These are phyloP conservation scores for Holacanthus passer DNA, from an alignment of 2,113 vertebrate genomes.

Conservation along the genomic window DNA sequence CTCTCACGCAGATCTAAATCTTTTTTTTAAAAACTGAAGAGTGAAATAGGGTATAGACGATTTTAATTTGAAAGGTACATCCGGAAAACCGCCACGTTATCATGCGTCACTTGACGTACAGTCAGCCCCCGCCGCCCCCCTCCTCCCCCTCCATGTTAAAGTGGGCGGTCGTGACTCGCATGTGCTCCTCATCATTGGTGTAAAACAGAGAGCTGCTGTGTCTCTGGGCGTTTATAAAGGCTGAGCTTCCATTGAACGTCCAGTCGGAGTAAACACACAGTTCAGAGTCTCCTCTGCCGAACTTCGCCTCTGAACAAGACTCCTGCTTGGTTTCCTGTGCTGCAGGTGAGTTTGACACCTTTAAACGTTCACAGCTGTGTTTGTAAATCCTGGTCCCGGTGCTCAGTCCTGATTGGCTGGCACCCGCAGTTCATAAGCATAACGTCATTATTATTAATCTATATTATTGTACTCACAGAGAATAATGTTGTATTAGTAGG, in stretches of 20 bases:
- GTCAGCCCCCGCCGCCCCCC: background rate
- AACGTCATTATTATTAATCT: no score
- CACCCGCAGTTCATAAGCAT: background rate
- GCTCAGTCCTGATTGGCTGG: constrained; percentile 21
- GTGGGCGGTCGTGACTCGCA: constrained; percentile 48
- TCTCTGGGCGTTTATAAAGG: constrained; percentile 54
- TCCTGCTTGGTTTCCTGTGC: background rate
- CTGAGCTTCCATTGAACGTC: background rate
- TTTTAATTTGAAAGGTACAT: background rate
- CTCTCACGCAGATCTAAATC: background rate
- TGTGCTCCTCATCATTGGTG: constrained; percentile 52
- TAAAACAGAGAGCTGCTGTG: background rate
- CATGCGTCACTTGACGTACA: background rate
- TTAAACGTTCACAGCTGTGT: background rate
- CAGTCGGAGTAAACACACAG: background rate
- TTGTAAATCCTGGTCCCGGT: background rate
- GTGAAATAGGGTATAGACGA: background rate
- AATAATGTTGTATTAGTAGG: background rate
- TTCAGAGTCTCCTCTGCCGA: fast-evolving
- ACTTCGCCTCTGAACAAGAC: background rate
- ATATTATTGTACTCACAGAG: background rate
- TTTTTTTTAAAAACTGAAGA: fast-evolving
- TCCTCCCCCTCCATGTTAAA: background rate
- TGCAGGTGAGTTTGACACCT: constrained; percentile 58
- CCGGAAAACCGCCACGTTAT: background rate